A percentile compares a stretch with the other conserved stretches of the same genome.
Evolutionary conservation across 2,113 vertebrate species (phyloP).

Genomic region (Nothoprocta pentlandii): DNA sequence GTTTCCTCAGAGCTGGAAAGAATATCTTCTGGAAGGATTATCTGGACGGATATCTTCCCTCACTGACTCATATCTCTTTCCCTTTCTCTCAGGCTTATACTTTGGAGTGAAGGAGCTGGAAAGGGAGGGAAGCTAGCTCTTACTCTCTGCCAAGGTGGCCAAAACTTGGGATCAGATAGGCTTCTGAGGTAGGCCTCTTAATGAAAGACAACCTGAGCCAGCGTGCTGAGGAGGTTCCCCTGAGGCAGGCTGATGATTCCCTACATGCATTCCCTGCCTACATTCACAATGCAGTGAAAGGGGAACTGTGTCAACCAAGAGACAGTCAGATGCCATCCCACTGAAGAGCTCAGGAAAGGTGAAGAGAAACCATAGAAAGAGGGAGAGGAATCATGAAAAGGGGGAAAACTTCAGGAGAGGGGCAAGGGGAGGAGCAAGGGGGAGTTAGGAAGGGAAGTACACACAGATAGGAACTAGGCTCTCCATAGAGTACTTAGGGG

Average conservation of each 20-base stretch:
- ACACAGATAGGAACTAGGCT: neutral
- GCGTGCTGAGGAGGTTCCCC: neutral
- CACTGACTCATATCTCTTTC: neutral
- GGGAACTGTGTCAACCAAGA: neutral
- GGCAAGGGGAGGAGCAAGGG: neutral
- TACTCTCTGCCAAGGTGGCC: neutral
- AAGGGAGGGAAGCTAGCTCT: neutral
- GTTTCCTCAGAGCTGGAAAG: neutral
- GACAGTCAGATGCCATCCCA: neutral
- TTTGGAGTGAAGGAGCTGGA: neutral
- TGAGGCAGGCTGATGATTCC: neutral
- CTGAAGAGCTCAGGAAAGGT: neutral
- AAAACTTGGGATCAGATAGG: neutral
- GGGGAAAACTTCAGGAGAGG: neutral
- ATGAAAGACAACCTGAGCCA: neutral
- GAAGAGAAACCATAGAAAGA: neutral
- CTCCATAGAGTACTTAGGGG: neutral
- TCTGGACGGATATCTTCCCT: neutral
- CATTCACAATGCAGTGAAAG: neutral
- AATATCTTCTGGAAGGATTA: no score
- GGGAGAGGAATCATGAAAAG: neutral
- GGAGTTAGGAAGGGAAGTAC: neutral
- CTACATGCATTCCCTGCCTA: neutral
- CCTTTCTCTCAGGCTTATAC: neutral
- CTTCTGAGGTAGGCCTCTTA: neutral